Evolutionary conservation across 2,113 vertebrate genomes (phyloP), one percentile per base, ranked within the genome.

Genomic region (Crotophaga sulcirostris): DNA sequence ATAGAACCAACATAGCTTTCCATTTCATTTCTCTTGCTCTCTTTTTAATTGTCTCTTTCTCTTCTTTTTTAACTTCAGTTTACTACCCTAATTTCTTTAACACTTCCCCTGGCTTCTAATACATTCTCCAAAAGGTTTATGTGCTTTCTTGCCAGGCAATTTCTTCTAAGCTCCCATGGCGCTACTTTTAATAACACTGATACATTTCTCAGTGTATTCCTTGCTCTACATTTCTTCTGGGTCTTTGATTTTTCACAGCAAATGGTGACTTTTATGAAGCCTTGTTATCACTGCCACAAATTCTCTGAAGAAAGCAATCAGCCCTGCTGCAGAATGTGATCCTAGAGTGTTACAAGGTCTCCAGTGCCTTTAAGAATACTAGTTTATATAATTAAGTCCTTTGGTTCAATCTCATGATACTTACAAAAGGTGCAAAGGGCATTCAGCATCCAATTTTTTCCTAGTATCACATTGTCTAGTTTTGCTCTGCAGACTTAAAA

Each of bases 81-180:
- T 97, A 89, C 79, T 82, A 69, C 63, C 92, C 84, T 91, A 93
- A 97, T 96, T 93, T 96, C 88, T 93, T 93, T 95, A 95, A 92
- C 60, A 52, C 81, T 95, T 93, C 88, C 86, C 90, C 70, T 59
- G 60, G 44, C n/a, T 92, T 95, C 90, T 96, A 33, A 90, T 92
- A 94, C 89, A 23, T 55, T 68, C 69, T 93, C 44, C 16, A 49
- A 55, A 90, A 90, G 55, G 20, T 91, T 93, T 96, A 75, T 83
- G 24, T 67, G 67, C 80, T 93, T 92, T 83, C 84, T 82, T 93
- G 68, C 60, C 59, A 92, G 47, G 58, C n/a, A 94, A 60, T 93
- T 94, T 77, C 70, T 80, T 84, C 25, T 36, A 60, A 74, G 45
- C 4, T 97, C 79, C 81, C 80, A 31, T 15, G 58, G 42, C 33